Base-by-base conservation (phyloP, 1,140 invertebrate genomes). In the Rhyacophila brunnea region DNA sequence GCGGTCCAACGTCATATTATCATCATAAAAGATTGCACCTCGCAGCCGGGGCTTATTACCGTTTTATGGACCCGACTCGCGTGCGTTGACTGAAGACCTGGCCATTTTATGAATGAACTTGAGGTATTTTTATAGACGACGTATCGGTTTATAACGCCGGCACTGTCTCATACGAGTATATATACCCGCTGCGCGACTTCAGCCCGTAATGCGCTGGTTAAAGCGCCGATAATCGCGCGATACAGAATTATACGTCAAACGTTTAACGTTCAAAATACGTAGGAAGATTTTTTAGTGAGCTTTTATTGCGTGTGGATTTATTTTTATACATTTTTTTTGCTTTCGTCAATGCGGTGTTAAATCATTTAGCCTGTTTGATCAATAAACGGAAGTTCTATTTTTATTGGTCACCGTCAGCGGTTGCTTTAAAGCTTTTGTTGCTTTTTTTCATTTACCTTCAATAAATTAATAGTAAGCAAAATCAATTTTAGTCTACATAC, bases 101-200 rank as follows among this genome's bases (percentile, higher is more conserved):
- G 48, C 35, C 50, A 55, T 63, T 63, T 63, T 54, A 58, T 63
- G 55, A 63, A 63, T 63, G 60, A 63, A 58, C 50, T 50, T 43
- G 49, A 58, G 51, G 55, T 58, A 63, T 63, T 63, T 63, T 63
- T 63, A 58, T 58, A 49, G 51, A 10, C 55, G n/a, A 49, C 55
- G 49, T 51, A 60, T 53, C 58, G 42, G 32, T 17, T 35, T 46
- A 35, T 46, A 14, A 46, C 44, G 10, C 20, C 42, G 36, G n/a
- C 17, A 43, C 23, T 28, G 23, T 28, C 23, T 28, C 23, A 9
- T 28, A 5, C 23, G 9, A 28, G 9, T 9, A 28, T 28, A 28
- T 9, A 28, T 5, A 28, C 4, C 23, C 4, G 23, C 23, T 9
- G 9, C 3, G 20, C 36, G 50, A 52, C 15, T 43, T 14, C 2